Conservation (phyloP, 1,140 invertebrate species). For the Hycleus phaleratus region DNA sequence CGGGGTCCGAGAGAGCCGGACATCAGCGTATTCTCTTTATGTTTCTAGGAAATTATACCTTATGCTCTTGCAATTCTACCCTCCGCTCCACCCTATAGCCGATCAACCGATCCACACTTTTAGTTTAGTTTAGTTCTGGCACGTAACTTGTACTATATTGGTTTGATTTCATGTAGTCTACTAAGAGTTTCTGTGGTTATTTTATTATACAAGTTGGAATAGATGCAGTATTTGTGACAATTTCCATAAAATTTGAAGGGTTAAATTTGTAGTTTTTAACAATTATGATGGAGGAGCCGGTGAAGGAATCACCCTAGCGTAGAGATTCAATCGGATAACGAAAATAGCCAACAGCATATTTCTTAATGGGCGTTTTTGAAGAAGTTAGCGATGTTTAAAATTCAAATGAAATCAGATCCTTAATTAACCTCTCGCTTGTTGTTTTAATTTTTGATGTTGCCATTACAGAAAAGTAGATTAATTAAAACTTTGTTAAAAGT, state of each 20-base stretch:
- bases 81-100: too few relatives aligned
- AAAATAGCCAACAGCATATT: constrained; percentile 15
- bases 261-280: too few relatives aligned
- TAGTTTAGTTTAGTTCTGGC: neutral
- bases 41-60: constrained; percentile 38
- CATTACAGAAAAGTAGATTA: constrained; percentile 13
- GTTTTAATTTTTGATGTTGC: constrained; percentile 19
- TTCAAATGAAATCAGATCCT: constrained; percentile 19
- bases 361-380: constrained; percentile 8
- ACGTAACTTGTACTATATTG: constrained; percentile 22
- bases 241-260: too few relatives aligned
- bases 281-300: too few relatives aligned
- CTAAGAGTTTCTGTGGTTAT: constrained; percentile 6
- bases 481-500: constrained; percentile 17
- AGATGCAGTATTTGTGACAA: too few relatives aligned
- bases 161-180: constrained; percentile 22
- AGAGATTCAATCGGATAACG: neutral
- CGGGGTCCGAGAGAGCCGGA: constrained; percentile 25
- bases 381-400: constrained; percentile 18
- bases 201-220: constrained; percentile 1
- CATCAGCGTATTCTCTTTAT: constrained; percentile 38
- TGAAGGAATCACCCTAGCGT: too few relatives aligned
- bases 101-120: too few relatives aligned
- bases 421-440: constrained; percentile 18
- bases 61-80: constrained; percentile 20